Base-by-base conservation (phyloP, 2,888 invertebrate genomes). In the Strigamia maritima region DNA sequence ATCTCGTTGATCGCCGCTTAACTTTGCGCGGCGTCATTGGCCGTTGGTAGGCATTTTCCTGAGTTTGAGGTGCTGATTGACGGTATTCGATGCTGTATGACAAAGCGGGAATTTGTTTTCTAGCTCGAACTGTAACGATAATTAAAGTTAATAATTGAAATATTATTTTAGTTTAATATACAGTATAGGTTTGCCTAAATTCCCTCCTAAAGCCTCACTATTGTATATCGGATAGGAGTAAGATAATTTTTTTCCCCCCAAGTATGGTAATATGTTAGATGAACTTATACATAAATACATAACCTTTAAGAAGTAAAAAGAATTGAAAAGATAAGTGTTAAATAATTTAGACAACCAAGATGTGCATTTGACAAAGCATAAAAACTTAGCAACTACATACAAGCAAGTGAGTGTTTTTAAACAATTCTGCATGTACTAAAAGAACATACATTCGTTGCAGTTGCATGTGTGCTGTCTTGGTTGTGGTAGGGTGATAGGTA, bases 11-110 rank as follows among this genome's bases (percentile, higher is more conserved):
- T 6, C 86, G 83, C 7, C 86, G 82, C 87, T 93, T 93, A 0
- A 93, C 92, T 79, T 94, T 89, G 19, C 95, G 89, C 0, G 95
- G 95, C 0, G 95, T 96, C 95, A 96, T 95, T 0, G 95, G 95
- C 85, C 94, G 70, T 60, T 82, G 82, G 77, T 80, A 81, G 1
- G 80, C 76, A 31, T 81, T 81, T 31, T 81, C 80, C 81, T 83
- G 87, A 83, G 83, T 80, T 60, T 81, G 81, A 44, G 81, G 83
- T 22, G 74, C 22, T n/a, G 26, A 24, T 77, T 75, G 81, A 40
- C 80, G 83, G 80, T 79, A 84, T 81, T 82, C 84, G 78, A 81
- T 83, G 82, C 83, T 81, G 81, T 81, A 82, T 77, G 83, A 80
- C 77, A 82, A 80, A 28, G 76, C 65, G 22, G 81, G n/a, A 49